Conservation (phyloP, 1,140 invertebrate species). For the Drosophila orosa region DNA sequence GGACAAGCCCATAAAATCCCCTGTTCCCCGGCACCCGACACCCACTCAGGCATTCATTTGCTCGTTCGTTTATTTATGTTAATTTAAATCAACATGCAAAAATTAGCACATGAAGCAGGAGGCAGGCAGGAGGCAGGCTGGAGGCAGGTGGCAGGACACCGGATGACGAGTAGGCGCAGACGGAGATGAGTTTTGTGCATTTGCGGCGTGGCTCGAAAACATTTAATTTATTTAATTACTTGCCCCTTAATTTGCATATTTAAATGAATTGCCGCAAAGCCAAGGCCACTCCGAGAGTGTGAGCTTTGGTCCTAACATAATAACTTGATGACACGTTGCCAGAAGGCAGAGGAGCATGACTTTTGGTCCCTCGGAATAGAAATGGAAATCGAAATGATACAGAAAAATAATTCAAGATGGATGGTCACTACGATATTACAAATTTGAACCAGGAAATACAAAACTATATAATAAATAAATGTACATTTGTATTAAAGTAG, state of each 20-base stretch:
- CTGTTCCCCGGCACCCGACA: slow-evolving; percentile 15
- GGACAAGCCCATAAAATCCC: slow-evolving; percentile 31
- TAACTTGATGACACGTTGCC: slow-evolving; percentile 51
- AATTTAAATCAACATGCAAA: slow-evolving; percentile 67
- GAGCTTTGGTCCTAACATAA: slow-evolving; percentile 11
- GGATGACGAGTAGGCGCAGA: slow-evolving; percentile 19
- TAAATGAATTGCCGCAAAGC: slow-evolving; percentile 60
- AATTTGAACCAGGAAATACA: too few species aligned
- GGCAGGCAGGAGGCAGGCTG: background rate
- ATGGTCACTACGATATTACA: too few species aligned
- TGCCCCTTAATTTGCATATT: slow-evolving; percentile 63
- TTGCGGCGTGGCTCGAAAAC: slow-evolving; percentile 47
- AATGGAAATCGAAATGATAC: background rate
- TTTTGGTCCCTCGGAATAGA: background rate
- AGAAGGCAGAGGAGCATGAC: slow-evolving; percentile 14
- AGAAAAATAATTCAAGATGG: too few species aligned
- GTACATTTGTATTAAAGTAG: too few species aligned
- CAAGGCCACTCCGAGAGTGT: slow-evolving; percentile 10
- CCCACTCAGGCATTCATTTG: slow-evolving; percentile 44
- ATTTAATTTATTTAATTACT: slow-evolving; percentile 68
- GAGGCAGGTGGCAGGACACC: background rate
- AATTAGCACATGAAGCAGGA: slow-evolving; percentile 58
- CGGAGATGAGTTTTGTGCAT: slow-evolving; percentile 46
- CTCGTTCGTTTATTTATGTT: slow-evolving; percentile 64
- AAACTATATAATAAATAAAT: too few species aligned